Conservation (phyloP, 2,888 invertebrate species). For the Icerya purchasi region DNA sequence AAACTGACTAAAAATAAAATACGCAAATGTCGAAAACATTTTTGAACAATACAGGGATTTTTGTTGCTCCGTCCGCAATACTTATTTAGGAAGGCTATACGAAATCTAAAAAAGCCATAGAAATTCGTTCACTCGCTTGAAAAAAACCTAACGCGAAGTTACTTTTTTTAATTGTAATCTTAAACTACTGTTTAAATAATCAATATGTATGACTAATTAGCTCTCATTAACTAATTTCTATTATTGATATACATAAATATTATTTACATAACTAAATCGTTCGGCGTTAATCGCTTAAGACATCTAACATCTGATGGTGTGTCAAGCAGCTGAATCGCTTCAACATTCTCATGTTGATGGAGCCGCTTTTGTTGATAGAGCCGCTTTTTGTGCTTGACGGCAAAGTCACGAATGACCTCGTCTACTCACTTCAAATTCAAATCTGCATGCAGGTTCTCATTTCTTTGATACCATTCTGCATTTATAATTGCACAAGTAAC, state of each 20-base stretch:
- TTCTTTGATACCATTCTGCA: not conserved
- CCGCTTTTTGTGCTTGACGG: not conserved
- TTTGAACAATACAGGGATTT: no score
- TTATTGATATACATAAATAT: not conserved
- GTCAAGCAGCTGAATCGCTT: not conserved
- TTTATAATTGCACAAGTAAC: not conserved
- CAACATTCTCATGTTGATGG: not conserved
- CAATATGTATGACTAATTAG: not conserved
- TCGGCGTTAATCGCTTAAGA: slow-evolving; percentile 1
- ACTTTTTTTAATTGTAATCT: slow-evolving; percentile 1
- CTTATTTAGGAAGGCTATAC: no score
- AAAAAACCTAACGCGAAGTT: no score
- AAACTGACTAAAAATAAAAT: no score
- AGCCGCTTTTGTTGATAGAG: no score
- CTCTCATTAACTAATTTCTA: not conserved
- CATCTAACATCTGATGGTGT: not conserved
- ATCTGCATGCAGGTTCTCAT: not conserved
- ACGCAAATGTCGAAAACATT: no score
- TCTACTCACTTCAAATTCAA: not conserved
- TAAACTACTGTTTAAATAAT: not conserved
- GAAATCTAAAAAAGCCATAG: no score
- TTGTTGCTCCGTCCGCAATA: no score
- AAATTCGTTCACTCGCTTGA: no score
- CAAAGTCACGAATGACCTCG: not conserved
- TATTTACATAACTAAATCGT: not conserved